A percentile compares a stretch with the other conserved stretches of the same genome.
Evolutionary conservation across 2,888 invertebrate genomes (phyloP).

Genomic region (Heliconius ethilla): DNA sequence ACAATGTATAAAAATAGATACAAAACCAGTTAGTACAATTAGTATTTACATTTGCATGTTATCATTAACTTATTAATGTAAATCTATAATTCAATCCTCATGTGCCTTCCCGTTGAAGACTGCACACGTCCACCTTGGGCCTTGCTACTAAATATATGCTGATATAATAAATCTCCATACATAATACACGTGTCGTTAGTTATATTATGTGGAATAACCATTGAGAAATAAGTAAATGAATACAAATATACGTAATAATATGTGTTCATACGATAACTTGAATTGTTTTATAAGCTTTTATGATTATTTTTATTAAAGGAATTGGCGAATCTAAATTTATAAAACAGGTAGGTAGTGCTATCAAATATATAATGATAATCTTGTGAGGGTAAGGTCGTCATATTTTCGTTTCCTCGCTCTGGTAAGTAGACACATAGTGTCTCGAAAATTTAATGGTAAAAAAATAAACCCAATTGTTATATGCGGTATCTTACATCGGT

Average conservation of each 20-base stretch:
- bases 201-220: conserved; percentile 21
- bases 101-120: conserved; percentile 38
- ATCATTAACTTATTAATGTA: conserved; percentile 37
- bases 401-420: background rate
- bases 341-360: background rate
- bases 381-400: too few relatives aligned
- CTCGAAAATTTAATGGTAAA: too few relatives aligned
- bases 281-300: too few relatives aligned
- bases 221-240: background rate
- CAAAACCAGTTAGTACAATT: conserved; percentile 15
- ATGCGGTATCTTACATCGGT: too few relatives aligned
- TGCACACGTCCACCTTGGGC: conserved; percentile 44
- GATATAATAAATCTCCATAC: conserved; percentile 49
- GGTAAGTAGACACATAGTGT: background rate
- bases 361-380: background rate
- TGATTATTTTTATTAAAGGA: too few relatives aligned
- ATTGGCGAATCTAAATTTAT: too few relatives aligned
- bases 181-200: conserved; percentile 54
- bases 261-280: too few relatives aligned
- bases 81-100: conserved; percentile 35
- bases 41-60: conserved; percentile 15
- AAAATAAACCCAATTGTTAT: too few relatives aligned
- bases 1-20: conserved; percentile 16
- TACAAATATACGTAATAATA: background rate
- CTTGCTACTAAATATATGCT: conserved; percentile 35